Conservation (phyloP, 2,113 vertebrate genomes). For the Microcebus jonahi region DNA sequence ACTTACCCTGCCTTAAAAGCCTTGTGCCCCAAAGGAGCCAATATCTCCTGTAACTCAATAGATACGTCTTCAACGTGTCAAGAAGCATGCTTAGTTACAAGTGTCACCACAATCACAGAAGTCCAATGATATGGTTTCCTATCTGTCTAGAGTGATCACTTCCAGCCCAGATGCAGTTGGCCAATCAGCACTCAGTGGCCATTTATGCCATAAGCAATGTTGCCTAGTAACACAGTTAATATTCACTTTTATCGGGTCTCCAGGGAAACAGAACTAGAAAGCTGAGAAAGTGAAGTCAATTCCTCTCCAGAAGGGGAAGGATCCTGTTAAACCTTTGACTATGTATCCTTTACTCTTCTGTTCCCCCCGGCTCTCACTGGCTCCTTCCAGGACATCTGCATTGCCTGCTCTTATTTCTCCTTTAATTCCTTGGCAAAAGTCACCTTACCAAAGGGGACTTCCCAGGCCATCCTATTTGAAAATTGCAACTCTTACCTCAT, state of each 20-base stretch:
- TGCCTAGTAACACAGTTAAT: background rate
- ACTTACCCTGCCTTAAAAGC: background rate
- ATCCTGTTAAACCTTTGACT: background rate
- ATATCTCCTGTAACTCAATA: background rate
- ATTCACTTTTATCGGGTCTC: background rate
- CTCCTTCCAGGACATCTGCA: background rate
- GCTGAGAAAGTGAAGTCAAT: background rate
- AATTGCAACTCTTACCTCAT: background rate
- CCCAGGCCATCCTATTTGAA: background rate
- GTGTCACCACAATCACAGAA: background rate
- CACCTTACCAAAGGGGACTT: background rate
- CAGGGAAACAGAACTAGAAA: constrained; percentile 18
- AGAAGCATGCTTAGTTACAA: background rate
- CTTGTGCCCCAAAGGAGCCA: background rate
- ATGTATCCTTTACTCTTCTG: background rate
- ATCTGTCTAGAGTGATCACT: background rate
- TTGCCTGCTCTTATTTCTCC: background rate
- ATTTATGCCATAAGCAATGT: background rate
- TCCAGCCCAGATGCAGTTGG: background rate
- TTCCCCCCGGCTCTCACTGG: background rate
- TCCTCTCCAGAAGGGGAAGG: background rate
- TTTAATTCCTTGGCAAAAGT: background rate
- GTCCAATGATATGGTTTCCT: background rate
- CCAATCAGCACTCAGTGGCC: background rate
- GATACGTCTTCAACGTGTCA: background rate